Evolutionary conservation across 2,888 invertebrate species (phyloP).

Genomic region (Limnephilus marmoratus): DNA sequence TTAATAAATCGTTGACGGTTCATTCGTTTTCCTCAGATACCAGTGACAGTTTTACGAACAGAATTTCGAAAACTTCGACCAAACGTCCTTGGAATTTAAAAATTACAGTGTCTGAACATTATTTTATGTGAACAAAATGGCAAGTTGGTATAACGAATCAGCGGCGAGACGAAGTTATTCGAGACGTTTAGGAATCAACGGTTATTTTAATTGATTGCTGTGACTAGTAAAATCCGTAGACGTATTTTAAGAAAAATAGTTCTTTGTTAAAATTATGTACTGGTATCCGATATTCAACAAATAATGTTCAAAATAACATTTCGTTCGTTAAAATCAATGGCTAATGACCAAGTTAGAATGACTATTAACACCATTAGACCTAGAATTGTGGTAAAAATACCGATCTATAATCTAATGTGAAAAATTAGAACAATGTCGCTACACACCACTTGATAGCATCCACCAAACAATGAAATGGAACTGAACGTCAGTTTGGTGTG

Average conservation of each 20-base stretch:
- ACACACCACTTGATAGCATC: background rate
- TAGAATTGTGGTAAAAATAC: too few species aligned
- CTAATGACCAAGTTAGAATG: background rate
- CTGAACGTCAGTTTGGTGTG: background rate
- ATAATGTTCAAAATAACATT: background rate
- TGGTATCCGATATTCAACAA: background rate
- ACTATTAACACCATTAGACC: too few species aligned
- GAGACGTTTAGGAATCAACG: background rate
- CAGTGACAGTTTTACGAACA: conserved; percentile 16
- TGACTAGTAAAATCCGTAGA: background rate
- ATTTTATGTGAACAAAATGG: conserved; percentile 8
- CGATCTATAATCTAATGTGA: background rate
- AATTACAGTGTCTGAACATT: conserved; percentile 61
- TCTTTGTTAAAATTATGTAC: background rate
- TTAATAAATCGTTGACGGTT: background rate
- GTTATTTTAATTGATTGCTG: background rate
- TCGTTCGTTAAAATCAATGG: background rate
- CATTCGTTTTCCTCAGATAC: conserved; percentile 12
- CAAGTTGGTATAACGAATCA: background rate
- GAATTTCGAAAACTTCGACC: conserved; percentile 10
- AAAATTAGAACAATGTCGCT: background rate
- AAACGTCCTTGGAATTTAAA: conserved; percentile 51
- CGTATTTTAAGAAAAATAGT: background rate
- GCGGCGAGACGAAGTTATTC: background rate
- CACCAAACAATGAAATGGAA: background rate